A percentile compares a stretch with the other conserved stretches of the same genome.
Evolutionary conservation across 2,113 vertebrate species (phyloP).

Genomic region (Piprites chloris): DNA sequence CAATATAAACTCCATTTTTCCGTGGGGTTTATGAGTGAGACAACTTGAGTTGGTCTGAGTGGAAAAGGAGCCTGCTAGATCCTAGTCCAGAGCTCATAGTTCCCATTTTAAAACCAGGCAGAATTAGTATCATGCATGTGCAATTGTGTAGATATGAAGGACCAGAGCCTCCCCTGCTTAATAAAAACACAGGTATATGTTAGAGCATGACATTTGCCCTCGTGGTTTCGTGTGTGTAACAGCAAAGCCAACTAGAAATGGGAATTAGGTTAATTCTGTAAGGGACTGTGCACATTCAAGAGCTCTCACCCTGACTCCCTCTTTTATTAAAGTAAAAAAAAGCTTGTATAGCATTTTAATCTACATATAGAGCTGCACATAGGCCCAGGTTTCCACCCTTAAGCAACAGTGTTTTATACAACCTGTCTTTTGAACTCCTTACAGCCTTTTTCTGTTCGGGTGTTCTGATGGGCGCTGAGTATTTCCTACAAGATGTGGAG

Average conservation of each 20-base stretch:
- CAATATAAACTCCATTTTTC: background rate
- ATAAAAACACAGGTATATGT: background rate
- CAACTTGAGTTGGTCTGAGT: background rate
- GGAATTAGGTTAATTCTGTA: background rate
- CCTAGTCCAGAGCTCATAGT: background rate
- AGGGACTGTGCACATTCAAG: background rate
- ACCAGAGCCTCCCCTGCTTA: background rate
- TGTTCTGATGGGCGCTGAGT: background rate
- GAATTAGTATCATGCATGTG: background rate
- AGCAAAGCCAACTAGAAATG: background rate
- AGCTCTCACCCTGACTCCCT: background rate
- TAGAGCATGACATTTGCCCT: background rate
- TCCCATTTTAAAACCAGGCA: background rate
- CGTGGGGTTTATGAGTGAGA: fast-evolving
- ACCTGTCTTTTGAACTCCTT: background rate
- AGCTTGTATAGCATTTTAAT: fast-evolving
- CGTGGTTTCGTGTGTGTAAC: background rate
- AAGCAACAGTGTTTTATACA: background rate
- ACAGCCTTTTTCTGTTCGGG: background rate
- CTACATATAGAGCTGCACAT: background rate
- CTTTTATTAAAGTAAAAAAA: background rate
- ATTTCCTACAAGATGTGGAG: background rate
- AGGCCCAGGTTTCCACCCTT: background rate
- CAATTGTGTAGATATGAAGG: background rate
- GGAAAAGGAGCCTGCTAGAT: background rate